Conservation (phyloP, 1,140 invertebrate species). For the Drosophila kepulauana region DNA sequence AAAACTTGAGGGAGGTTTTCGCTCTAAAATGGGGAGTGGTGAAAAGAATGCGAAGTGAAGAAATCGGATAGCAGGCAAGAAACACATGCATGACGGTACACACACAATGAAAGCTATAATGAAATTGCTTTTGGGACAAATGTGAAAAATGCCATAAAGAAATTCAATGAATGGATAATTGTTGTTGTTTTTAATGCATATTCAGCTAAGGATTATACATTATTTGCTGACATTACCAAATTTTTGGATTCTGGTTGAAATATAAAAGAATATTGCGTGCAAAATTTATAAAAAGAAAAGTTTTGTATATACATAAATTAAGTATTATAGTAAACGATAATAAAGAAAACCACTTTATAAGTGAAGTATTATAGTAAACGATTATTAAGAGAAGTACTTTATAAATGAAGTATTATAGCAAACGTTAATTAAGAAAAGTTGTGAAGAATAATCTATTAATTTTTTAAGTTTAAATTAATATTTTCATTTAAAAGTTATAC, state of each 20-base stretch:
- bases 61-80: not conserved
- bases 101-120: constrained; percentile 33
- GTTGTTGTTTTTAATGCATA: not conserved
- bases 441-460: too few relatives aligned
- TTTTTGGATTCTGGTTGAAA: not conserved
- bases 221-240: not conserved
- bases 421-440: too few relatives aligned
- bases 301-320: too few relatives aligned
- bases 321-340: too few relatives aligned
- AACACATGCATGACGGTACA: constrained; percentile 14
- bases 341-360: too few relatives aligned
- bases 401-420: too few relatives aligned
- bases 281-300: too few relatives aligned
- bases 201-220: constrained; percentile 6
- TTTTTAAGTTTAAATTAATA: too few relatives aligned
- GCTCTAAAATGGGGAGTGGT: constrained; percentile 15
- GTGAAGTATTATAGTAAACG: too few relatives aligned
- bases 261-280: not conserved
- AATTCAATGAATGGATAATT: constrained; percentile 20
- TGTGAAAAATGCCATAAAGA: constrained; percentile 12
- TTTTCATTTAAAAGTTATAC: too few relatives aligned
- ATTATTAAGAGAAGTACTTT: too few relatives aligned
- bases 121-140: constrained; percentile 17
- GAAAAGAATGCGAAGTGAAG: constrained; percentile 4
- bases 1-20: constrained; percentile 38